These are phyloP conservation scores for Caretta caretta DNA, from an alignment of 2,113 vertebrate genomes.

Conservation along the genomic window DNA sequence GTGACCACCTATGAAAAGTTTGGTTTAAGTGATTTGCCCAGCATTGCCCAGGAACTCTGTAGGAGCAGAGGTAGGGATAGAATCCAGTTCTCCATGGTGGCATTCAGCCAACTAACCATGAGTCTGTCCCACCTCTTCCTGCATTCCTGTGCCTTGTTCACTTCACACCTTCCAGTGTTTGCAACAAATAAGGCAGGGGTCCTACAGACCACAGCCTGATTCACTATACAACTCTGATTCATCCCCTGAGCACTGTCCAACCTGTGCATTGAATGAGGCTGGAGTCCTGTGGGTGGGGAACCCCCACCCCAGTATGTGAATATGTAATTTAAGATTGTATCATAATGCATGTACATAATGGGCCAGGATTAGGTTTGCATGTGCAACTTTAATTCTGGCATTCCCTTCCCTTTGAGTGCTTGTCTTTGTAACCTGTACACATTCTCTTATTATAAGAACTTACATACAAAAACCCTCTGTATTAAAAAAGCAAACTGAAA, in stretches of 20 bases:
- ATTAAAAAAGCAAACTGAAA: not conserved
- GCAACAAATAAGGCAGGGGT: not conserved
- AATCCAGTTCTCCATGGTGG: not conserved
- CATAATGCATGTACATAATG: not conserved
- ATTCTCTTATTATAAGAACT: not conserved
- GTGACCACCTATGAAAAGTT: not conserved
- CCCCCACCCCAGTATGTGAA: not conserved
- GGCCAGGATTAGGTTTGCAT: not conserved
- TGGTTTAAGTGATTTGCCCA: not conserved
- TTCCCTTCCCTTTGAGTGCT: not conserved
- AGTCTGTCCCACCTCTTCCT: not conserved
- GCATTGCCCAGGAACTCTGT: not conserved
- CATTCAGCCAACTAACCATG: not conserved
- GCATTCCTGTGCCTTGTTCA: not conserved
- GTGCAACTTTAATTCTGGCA: not conserved
- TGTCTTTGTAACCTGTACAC: not conserved
- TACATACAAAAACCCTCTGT: not conserved
- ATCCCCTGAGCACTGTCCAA: not conserved
- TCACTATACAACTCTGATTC: not conserved
- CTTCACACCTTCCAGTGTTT: not conserved
- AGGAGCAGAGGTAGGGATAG: not conserved
- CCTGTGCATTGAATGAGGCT: accelerated
- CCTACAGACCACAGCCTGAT: not conserved
- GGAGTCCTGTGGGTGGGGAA: not conserved
- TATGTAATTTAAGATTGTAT: not conserved